Evolutionary conservation across 2,797 vertebrate genomes (phyloP), one percentile per base, ranked within the genome.

Genomic region (Eospalax fontanierii): DNA sequence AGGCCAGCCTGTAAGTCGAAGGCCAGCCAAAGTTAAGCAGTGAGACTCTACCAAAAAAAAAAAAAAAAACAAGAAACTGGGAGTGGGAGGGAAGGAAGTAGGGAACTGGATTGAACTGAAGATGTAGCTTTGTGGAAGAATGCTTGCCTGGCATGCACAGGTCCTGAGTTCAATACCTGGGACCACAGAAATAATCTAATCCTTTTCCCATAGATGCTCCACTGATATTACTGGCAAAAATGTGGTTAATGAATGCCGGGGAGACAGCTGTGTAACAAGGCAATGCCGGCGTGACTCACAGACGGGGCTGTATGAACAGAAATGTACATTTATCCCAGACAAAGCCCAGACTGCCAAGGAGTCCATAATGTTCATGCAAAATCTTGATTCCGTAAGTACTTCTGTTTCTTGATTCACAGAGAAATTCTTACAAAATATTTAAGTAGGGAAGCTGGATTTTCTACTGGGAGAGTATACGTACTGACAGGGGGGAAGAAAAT

Each of bases 301-400:
- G 50, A 98, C 97, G 26, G 96, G 97, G 2, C 43, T 98, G 0
- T 98, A 96, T 33, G 97, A 98, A 89, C 84, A 94, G n/a, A 97
- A 96, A 30, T 99, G 99, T 50, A 26, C 16, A 40, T 99, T 99
- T 93, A 76, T 98, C 75, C 98, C 98, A 43, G 30, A 98, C 22
- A 95, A 88, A 96, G 33, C 19, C 15, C 98, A 98, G 97, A 87
- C 24, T 16, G 74, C 96, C 65, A 75, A n/a, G 16, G 91, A 76
- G 70, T 99, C 98, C 78, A 97, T 99, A 88, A 99, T 99, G 98
- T 98, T 97, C 91, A 91, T 97, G 80, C 98, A 98, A 97, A 97
- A 84, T 30, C 19, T 99, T 3, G 3, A 93, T 24, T 97, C 98
- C 79, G 98, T 98, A 98, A 98, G 98, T 98, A 95, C 54, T 57